Conservation (phyloP, 2,113 vertebrate species). For the Smithornis capensis region DNA sequence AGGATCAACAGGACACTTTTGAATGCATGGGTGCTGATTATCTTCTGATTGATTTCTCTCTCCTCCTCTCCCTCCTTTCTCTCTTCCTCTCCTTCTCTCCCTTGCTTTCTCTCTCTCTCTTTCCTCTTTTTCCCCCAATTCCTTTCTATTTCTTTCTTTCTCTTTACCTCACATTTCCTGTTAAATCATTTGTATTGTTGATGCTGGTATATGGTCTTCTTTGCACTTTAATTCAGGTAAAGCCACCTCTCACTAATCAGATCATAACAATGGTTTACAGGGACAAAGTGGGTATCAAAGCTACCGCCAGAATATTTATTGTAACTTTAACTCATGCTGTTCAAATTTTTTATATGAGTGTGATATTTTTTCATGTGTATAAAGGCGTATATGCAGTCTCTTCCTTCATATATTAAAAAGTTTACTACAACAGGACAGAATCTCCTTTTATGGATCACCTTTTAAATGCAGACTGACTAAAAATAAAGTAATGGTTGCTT, state of each 20-base stretch:
- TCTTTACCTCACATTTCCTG: too few species aligned
- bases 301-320: neutral
- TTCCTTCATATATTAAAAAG: neutral
- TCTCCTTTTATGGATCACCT: neutral
- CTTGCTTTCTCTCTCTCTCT: too few species aligned
- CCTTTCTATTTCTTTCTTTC: too few species aligned
- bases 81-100: too few species aligned
- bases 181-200: neutral
- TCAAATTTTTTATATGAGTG: neutral
- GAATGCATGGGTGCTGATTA: neutral
- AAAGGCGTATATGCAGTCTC: neutral
- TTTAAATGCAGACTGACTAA: neutral
- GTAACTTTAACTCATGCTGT: neutral
- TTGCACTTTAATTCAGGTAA: neutral
- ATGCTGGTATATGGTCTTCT: fast-evolving
- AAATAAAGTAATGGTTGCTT: neutral
- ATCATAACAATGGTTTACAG: neutral
- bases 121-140: too few species aligned
- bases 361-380: neutral
- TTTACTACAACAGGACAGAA: neutral
- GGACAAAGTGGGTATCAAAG: neutral
- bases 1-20: neutral
- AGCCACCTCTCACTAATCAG: neutral
- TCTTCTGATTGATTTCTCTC: neutral
- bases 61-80: too few species aligned